These are phyloP conservation scores for Dolichoris vasculosae DNA, from an alignment of 1,140 invertebrate species.

Conservation along the genomic window DNA sequence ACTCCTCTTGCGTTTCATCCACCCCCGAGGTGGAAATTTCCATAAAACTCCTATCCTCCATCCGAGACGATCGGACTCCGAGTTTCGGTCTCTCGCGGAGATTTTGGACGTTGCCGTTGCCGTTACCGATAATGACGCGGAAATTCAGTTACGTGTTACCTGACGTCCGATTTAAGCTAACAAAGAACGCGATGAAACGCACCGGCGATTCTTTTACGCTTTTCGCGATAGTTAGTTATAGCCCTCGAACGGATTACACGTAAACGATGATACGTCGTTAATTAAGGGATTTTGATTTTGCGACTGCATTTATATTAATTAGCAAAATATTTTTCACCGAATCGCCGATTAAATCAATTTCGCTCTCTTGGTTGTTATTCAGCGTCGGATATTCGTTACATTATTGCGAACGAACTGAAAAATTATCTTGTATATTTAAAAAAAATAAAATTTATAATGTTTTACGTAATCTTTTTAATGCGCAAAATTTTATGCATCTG, in stretches of 20 bases:
- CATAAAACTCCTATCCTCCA: conserved; percentile 69
- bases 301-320: not conserved
- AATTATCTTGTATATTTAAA: not conserved
- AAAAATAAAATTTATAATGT: not conserved
- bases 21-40: conserved; percentile 59
- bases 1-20: not conserved
- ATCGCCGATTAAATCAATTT: too few relatives aligned
- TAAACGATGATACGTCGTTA: not conserved
- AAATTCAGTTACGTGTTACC: not conserved
- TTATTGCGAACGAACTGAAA: not conserved
- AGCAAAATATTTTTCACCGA: too few relatives aligned
- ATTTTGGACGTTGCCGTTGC: not conserved
- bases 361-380: not conserved
- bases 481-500: not conserved
- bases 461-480: not conserved
- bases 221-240: not conserved
- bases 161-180: too few relatives aligned
- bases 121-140: not conserved
- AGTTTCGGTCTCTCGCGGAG: conserved; percentile 18
- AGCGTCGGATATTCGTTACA: not conserved
- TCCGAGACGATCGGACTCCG: conserved; percentile 36
- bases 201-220: too few relatives aligned
- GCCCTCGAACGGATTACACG: not conserved
- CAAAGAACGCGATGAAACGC: too few relatives aligned
- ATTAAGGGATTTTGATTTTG: not conserved